Evolutionary conservation across 2,888 invertebrate genomes (phyloP), one percentile per base, ranked within the genome.

Genomic region (Crossocerus cetratus): DNA sequence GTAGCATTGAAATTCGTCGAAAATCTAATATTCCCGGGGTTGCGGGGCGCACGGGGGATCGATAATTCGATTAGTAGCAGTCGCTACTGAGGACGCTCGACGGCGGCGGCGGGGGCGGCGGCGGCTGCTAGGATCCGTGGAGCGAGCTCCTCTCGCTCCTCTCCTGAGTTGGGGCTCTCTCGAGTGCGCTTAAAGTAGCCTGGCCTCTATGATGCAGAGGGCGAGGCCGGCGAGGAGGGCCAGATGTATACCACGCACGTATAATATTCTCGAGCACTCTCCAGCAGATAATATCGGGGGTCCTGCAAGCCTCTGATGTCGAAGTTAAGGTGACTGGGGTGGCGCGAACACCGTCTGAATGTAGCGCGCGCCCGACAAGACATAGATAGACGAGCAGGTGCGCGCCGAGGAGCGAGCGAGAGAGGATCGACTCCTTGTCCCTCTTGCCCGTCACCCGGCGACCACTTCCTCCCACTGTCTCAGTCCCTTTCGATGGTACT

Each of bases 201-300:
- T 65, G 74, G 70, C 82, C 71, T 67, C 65, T n/a, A 32, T 32
- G 32, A 32, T 32, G 32, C 32, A 32, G 8, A 11, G 32, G 69
- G 57, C 66, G 58, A 61, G 67, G 53, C 58, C 65, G 72, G 62
- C 61, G 64, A 14, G 68, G 56, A 59, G 63, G 69, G 55, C 77
- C 77, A 66, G 72, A 70, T 75, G 80, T 80, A 77, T 77, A 76
- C 83, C 82, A 82, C 84, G 82, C 82, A 80, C 83, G 82, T 83
- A 81, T 85, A 85, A 88, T 86, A 86, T 85, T 83, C 85, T 86
- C 84, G 83, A 88, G 86, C 85, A 86, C 86, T 86, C 84, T 87
- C 84, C 83, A 85, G 77, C 82, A 82, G 84, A 88, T 87, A 88
- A 87, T 88, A 87, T 87, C 84, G 84, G 1, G 58, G 32, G 32